Base-by-base conservation (phyloP, 2,888 invertebrate species). In the Drosophila pseudotakahashii region DNA sequence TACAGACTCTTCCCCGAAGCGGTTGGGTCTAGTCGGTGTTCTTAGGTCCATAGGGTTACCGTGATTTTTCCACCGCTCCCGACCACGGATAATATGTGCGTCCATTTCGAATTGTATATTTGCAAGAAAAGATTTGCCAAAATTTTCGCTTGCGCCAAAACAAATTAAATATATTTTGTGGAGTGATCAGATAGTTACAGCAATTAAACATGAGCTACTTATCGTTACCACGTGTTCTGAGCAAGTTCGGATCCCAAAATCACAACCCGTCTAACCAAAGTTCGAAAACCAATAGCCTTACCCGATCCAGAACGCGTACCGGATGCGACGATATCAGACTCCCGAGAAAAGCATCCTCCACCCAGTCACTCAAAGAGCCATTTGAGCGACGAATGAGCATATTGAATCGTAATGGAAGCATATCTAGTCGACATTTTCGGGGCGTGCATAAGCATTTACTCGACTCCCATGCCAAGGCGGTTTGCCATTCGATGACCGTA, bases 401-500 rank as follows among this genome's bases (percentile, higher is more conserved):
- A 55, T 73, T 92, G 3, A 91, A 90, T 59, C 81, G 90, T 64
- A 93, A 93, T 90, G 94, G 94, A 16, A 93, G 92, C 71, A 94
- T 93, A 52, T 93, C 94, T 54, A 93, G 94, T 89, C 94, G 94
- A 90, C 94, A 94, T 89, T 96, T 96, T 91, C 94, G 96, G 85
- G 97, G 97, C 41, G 93, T 97, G 67, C 96, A 95, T 90, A 96
- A 95, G 91, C 95, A 96, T 88, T 94, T 95, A 86, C 90, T 96
- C 75, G 95, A 95, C 76, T 93, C 94, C 79, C 95, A 95, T 92
- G 95, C 95, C n/a, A 95, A 94, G 88, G 92, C 95, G 79, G 94
- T 95, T 88, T 94, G 96, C 79, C 95, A 95, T 91, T 94, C 94
- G 54, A 96, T 97, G 96, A 97, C 96, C 91, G 97, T 97, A 94